Conservation (phyloP, 2,888 invertebrate genomes). For the Acanthacorydalis orientalis region DNA sequence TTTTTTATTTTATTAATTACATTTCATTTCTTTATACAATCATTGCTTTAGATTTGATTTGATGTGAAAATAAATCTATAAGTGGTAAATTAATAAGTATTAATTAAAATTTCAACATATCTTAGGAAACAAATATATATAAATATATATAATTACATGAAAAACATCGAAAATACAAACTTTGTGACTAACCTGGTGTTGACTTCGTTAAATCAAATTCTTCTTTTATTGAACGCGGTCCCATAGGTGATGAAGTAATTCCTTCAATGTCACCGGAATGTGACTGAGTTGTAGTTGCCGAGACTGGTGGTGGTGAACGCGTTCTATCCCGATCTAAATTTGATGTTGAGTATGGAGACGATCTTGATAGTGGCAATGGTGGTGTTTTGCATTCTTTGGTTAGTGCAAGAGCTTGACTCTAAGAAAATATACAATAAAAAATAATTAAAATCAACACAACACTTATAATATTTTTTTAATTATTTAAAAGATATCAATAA, state of each 20-base stretch:
- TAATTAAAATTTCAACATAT: too few relatives aligned
- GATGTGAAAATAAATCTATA: too few relatives aligned
- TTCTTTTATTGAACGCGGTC: conserved; percentile 43
- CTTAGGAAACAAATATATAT: too few relatives aligned
- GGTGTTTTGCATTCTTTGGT: conserved; percentile 34
- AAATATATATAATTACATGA: too few relatives aligned
- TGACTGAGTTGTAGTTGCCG: not conserved
- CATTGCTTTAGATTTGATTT: too few relatives aligned
- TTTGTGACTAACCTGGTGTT: conserved; percentile 37
- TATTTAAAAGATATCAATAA: too few relatives aligned
- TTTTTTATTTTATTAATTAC: too few relatives aligned
- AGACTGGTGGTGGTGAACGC: not conserved
- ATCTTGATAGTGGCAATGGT: conserved; percentile 18
- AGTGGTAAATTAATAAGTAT: too few relatives aligned
- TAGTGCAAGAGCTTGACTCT: conserved; percentile 50
- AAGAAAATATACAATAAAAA: conserved; percentile 14
- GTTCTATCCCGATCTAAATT: not conserved
- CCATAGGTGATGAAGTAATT: not conserved
- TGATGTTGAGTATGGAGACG: not conserved
- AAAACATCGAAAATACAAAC: not conserved
- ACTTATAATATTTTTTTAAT: too few relatives aligned
- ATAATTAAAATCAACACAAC: too few relatives aligned
- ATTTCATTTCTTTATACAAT: too few relatives aligned
- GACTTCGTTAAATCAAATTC: conserved; percentile 46
- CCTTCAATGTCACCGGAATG: not conserved